Evolutionary conservation across 1,140 invertebrate genomes (phyloP), one percentile per base, ranked within the genome.

Genomic region (Drosophila tsacasi): DNA sequence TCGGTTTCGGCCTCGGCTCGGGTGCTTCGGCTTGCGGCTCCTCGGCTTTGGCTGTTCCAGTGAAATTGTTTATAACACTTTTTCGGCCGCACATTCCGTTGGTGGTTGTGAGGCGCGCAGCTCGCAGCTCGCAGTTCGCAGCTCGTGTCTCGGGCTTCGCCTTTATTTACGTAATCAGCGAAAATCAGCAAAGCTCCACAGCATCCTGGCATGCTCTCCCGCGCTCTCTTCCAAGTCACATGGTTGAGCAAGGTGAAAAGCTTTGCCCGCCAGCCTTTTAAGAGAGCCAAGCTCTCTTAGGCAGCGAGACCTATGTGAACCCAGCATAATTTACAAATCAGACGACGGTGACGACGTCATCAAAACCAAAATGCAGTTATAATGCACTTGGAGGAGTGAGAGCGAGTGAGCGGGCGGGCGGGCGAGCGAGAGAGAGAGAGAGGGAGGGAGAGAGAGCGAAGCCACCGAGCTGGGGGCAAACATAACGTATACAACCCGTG

Each of bases 101-200:
- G 55, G 68, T 73, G 55, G 68, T 73, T 73, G 69, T 72, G 65
- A 68, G 46, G 63, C 61, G 25, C 50, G 60, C 64, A 50, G 61
- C 44, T 55, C 30, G 30, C 19, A 54, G 50, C n/a, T 81, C 55
- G 49, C 58, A 42, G 60, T 47, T 49, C 23, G 21, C 61, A 40
- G 59, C 44, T 81, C 61, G 67, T 61, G 59, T 44, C 68, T 46
- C 55, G 49, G 64, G 81, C 84, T 87, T 87, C 85, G 85, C 85
- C 86, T 90, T 90, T 90, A 90, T 90, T 90, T 90, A 90, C 85
- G 85, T 90, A 90, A 90, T 90, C 85, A 90, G 86, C 77, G 73
- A 73, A 78, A 89, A 89, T 87, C 84, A 89, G 80, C 44, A 79
- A 79, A 87, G 86, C 59, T 79, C 76, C 65, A 84, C 65, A 84